Evolutionary conservation across 2,113 vertebrate species (phyloP).

Genomic region (Miniopterus natalensis): DNA sequence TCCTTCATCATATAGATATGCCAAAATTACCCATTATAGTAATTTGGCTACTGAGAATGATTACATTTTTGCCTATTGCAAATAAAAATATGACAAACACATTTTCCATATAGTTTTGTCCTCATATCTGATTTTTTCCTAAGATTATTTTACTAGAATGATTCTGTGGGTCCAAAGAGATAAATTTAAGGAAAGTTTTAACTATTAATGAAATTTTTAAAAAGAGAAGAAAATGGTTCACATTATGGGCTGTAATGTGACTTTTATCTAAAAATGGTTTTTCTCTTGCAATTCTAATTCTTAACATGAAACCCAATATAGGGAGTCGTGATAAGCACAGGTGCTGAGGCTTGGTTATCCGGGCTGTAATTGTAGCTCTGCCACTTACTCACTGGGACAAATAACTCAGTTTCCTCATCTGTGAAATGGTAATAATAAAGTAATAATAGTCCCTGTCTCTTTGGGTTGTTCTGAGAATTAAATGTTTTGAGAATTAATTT

Average conservation of each 20-base stretch:
- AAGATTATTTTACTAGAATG: background rate
- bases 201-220: background rate
- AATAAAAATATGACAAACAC: background rate
- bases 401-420: background rate
- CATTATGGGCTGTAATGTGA: background rate
- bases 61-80: background rate
- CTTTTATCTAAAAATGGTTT: background rate
- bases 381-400: background rate
- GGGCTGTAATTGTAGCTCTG: background rate
- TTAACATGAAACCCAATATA: background rate
- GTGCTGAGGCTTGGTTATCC: background rate
- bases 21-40: background rate
- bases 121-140: background rate
- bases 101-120: background rate
- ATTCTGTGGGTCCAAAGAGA: background rate
- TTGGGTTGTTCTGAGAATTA: background rate
- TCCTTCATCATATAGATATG: background rate
- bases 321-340: background rate
- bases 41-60: background rate
- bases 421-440: background rate
- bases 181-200: constrained; percentile 27
- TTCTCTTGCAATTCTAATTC: background rate
- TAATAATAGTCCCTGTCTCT: background rate
- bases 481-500: background rate
- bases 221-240: background rate